Base-by-base conservation (phyloP, 1,140 invertebrate genomes). In the Phortica variegata region DNA sequence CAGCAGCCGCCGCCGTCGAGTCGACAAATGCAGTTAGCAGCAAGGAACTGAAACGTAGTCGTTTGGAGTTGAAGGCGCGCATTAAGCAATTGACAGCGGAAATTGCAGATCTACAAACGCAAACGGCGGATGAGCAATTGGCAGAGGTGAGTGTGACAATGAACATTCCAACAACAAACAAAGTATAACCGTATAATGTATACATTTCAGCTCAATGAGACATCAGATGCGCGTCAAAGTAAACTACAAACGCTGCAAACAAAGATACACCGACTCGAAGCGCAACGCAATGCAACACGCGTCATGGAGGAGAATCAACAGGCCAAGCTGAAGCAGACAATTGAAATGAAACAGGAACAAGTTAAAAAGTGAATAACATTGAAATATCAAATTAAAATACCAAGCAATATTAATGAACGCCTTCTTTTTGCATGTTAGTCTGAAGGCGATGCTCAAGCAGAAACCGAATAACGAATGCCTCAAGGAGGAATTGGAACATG, bases 401-500 rank as follows among this genome's bases (percentile, higher is more conserved):
- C 9, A 29, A n/a, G 12, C 2, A 9, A 36, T 39, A 21, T 12
- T 19, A 10, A 17, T 42, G 23, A 38, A n/a, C 20, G 13, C 16
- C 20, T 23, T 50, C n/a, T 44, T 40, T 56, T 48, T 49, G 12
- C 34, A 57, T 47, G 51, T 0, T 45, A 80, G 81, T 56, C 69
- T 85, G 21, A 81, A 85, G 52, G 79, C 78, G 55, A 81, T 81
- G 55, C 52, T 79, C 18, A 75, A 80, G 43, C 75, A 79, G 34
- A 80, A 83, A 41, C 66, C 66, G 5, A 60, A 61, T 33, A 76
- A 79, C 19, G 75, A 78, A 3, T 80, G 82, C 1, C 62, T 85
- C 8, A 83, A 84, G 61, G 82, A 84, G 56, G 76, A 84, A 31
- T 73, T 84, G 43, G 79, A 83, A 47, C 81, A 66, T 52, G 58